Conservation (phyloP, 2,888 invertebrate genomes). For the Rapana venosa region DNA sequence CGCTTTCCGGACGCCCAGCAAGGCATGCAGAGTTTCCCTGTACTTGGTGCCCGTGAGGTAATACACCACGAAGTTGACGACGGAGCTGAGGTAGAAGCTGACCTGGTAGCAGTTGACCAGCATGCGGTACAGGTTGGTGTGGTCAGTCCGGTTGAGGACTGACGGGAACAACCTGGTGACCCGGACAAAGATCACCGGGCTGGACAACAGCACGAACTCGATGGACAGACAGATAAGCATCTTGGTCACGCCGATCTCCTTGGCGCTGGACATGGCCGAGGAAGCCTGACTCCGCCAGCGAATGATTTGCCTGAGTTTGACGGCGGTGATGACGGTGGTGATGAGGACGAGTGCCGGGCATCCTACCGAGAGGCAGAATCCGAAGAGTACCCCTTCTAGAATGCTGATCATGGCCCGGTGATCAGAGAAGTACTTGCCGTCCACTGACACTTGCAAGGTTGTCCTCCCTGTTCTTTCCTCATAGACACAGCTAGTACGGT, state of each 20-base stretch:
- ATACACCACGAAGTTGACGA: slow-evolving; percentile 35
- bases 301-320: not conserved
- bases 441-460: not conserved
- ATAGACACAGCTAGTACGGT: slow-evolving; percentile 7
- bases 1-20: slow-evolving; percentile 1
- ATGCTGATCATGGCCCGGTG: slow-evolving; percentile 4
- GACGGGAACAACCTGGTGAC: slow-evolving; percentile 23
- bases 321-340: slow-evolving; percentile 30
- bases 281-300: not conserved
- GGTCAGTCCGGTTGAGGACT: not conserved
- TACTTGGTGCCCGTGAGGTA: slow-evolving; percentile 24
- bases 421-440: slow-evolving; percentile 6
- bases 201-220: slow-evolving; percentile 24
- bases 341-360: not conserved
- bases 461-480: not conserved
- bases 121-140: slow-evolving; percentile 1
- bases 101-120: not conserved
- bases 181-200: not conserved
- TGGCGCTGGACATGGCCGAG: not conserved
- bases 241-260: slow-evolving; percentile 20
- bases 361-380: slow-evolving; percentile 15
- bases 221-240: slow-evolving; percentile 31
- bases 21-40: slow-evolving; percentile 15
- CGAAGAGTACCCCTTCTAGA: slow-evolving; percentile 24
- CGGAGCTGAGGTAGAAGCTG: slow-evolving; percentile 6